Evolutionary conservation across 2,888 invertebrate genomes (phyloP), one percentile per base, ranked within the genome.

Genomic region (Muscina levida): DNA sequence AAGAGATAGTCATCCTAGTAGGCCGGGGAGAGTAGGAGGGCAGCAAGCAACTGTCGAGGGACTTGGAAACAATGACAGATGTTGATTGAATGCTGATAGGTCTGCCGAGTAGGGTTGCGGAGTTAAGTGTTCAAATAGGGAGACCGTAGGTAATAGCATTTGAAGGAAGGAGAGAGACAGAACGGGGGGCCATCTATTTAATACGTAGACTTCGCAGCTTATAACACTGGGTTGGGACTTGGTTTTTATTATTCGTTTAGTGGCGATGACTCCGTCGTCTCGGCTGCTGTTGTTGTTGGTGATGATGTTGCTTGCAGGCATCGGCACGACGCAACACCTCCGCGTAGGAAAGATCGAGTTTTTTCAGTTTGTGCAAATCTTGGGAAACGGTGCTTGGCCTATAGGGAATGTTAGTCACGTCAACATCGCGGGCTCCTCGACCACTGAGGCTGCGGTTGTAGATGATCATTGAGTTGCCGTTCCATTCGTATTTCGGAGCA

Each of bases 341-440:
- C 5, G 97, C 97, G 89, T 97, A 97, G 13, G 96, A 95, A 87
- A 95, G 92, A 86, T 97, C 96, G 68, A 97, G 92, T 87, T 94
- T 94, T 88, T 95, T 94, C 77, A 97, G 91, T 87, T 95, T 95
- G 88, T 96, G 94, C 83, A 97, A 94, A 85, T 96, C 96, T 87
- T 96, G 95, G 11, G 96, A 95, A 5, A 96, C 96, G 8, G 94
- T 93, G 89, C 95, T 95, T 2, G 93, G 92, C 84, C 92, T 92
- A 85, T 92, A 93, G 79, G 92, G 92, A 11, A 88, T 87, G 71
- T 84, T 86, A 77, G 85, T 88, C 65, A 87, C 73, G 59, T 88
- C 91, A 73, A 87, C 75, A 37, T 88, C 87, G 22, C 85, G 86
- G 0, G 71, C 37, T 1, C 84, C 85, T 11, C 86, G 85, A 90